Evolutionary conservation across 2,797 vertebrate genomes (phyloP).

Genomic region (Okamejei kenojei): DNA sequence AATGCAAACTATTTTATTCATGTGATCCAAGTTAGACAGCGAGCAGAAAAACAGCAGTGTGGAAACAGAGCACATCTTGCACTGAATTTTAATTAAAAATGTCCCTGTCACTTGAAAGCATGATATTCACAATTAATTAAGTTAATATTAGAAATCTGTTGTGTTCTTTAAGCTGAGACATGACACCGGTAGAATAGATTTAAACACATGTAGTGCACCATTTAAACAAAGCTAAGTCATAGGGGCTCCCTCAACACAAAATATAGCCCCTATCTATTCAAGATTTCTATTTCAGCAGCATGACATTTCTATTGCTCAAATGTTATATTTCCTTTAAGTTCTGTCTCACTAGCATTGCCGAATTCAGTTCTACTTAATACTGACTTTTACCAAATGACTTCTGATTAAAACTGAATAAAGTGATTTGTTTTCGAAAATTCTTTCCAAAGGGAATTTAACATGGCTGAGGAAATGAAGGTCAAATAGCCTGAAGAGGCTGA

Average conservation of each 20-base stretch:
- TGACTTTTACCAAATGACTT: background rate
- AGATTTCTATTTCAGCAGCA: background rate
- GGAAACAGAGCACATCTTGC: background rate
- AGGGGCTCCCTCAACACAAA: background rate
- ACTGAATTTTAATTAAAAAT: background rate
- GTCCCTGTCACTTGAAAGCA: background rate
- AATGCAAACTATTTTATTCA: background rate
- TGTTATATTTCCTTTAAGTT: background rate
- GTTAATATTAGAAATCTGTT: background rate
- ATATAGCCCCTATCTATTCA: background rate
- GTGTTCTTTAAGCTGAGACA: background rate
- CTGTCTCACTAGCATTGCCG: background rate
- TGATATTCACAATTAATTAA: constrained; percentile 10
- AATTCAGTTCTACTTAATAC: background rate
- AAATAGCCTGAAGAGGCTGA: background rate
- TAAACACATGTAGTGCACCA: background rate
- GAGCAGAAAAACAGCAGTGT: background rate
- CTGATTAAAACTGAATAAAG: background rate
- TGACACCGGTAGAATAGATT: background rate
- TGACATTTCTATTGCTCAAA: background rate
- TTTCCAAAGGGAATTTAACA: background rate
- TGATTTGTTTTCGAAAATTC: background rate
- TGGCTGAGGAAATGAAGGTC: background rate
- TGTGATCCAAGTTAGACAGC: background rate
- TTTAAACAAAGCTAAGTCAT: background rate